These are phyloP conservation scores for Sebastes matsubarae DNA, from an alignment of 2,797 vertebrate genomes.

Conservation along the genomic window DNA sequence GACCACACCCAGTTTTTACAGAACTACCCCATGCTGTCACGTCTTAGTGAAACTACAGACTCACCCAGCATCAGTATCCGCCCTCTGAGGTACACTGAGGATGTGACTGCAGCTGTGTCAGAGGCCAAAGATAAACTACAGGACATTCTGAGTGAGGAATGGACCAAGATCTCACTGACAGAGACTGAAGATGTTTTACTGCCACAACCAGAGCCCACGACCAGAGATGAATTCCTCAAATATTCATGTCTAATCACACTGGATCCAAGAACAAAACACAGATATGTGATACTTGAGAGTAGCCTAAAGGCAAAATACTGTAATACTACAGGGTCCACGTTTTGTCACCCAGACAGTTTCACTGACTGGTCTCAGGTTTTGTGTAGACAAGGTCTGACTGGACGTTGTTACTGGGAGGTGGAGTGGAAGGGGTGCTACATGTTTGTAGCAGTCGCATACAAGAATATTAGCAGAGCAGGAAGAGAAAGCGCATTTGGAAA, in stretches of 20 bases:
- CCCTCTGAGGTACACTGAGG: not conserved
- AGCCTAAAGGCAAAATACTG: too few relatives aligned
- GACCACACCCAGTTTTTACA: not conserved
- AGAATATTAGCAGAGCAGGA: not conserved
- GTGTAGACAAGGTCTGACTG: not conserved
- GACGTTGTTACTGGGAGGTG: slow-evolving; percentile 17
- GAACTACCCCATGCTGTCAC: not conserved
- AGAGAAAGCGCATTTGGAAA: not conserved
- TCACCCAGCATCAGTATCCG: not conserved
- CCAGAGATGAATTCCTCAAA: not conserved
- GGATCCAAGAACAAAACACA: not conserved
- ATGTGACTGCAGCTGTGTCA: not conserved
- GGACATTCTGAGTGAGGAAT: not conserved
- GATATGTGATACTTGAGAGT: too few relatives aligned
- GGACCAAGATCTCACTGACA: not conserved
- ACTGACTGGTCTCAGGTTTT: fast-evolving
- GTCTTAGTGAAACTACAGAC: not conserved
- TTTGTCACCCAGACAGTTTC: slow-evolving; percentile 1
- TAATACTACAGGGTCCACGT: too few relatives aligned
- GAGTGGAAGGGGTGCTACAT: fast-evolving
- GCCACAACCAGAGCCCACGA: not conserved
- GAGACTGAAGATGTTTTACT: not conserved
- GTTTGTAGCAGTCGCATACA: not conserved
- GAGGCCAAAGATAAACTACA: not conserved
- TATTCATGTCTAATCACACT: not conserved